Conservation (phyloP, 2,888 invertebrate genomes). For the Zygothrica quintamaculata region DNA sequence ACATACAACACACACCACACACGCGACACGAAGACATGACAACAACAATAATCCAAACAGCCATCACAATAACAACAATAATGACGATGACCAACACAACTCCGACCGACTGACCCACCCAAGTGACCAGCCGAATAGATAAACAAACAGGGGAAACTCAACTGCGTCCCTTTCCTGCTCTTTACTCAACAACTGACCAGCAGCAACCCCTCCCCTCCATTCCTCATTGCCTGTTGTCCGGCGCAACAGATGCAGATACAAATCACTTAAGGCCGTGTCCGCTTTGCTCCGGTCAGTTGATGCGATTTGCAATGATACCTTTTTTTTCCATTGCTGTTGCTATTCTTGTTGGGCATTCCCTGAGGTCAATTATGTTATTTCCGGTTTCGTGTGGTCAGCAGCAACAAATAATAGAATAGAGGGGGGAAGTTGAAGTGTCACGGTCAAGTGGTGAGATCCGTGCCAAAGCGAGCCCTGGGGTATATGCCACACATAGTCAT, state of each 20-base stretch:
- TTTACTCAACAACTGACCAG: conserved; percentile 59
- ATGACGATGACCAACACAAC: conserved; percentile 18
- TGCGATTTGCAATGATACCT: conserved; percentile 77
- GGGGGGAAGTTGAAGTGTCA: conserved; percentile 51
- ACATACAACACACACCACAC: no score
- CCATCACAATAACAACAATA: no score
- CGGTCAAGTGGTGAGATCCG: conserved; percentile 70
- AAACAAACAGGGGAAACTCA: conserved; percentile 28
- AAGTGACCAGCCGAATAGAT: conserved; percentile 43
- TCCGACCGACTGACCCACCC: conserved; percentile 65
- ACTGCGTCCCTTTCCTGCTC: conserved; percentile 1
- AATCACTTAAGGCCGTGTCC: conserved; percentile 65
- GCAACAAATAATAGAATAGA: conserved; percentile 22
- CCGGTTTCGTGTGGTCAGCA: conserved; percentile 68
- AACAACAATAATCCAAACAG: conserved; percentile 20
- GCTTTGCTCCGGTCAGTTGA: conserved; percentile 64
- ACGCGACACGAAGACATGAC: conserved; percentile 59
- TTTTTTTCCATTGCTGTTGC: no score
- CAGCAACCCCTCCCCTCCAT: conserved; percentile 29
- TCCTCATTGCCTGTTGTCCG: conserved; percentile 53
- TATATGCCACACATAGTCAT: conserved; percentile 20
- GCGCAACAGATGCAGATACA: conserved; percentile 70
- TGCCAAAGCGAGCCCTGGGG: conserved; percentile 53
- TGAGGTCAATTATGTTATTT: conserved; percentile 77
- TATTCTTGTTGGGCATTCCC: conserved; percentile 52